Evolutionary conservation across 2,113 vertebrate species (phyloP), one percentile per base, ranked within the genome.

Genomic region (Hippocampus mohnikei): DNA sequence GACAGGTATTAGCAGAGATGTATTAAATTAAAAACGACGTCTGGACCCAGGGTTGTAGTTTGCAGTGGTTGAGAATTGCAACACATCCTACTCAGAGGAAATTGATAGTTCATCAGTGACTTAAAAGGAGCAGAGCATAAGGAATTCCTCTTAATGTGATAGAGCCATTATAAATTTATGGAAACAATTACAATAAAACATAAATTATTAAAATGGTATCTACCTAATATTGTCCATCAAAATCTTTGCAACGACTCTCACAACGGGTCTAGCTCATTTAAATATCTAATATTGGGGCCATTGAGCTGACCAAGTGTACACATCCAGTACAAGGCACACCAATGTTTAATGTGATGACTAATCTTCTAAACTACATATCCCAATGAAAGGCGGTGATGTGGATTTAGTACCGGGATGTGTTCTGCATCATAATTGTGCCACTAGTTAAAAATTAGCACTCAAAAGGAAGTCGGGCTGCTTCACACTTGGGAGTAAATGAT

Each of bases 401-500:
- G 53, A 15, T 64, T 37, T 8, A 42, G 10, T 37, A 58, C 2
- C 44, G 13, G 66, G 21, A n/a, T 67, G 62, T 74, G 62, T 61
- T 72, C 53, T 67, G n/a, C 29, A 58, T 78, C 65, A 80, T 59
- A 76, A 68, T 77, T 73, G 0, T 37, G 62, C 66, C 71, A 64
- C 72, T 58, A 66, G 82, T 81, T 85, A 76, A 81, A 75, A 79
- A 86, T 81, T 84, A 80, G 72, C 87, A 90, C 74, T 83, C 73
- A 80, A 87, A 87, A 84, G 70, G 77, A 85, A 87, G 74, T 61
- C 52, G 56, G 77, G 64, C 12, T 15, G 55, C 69, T 75, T 87
- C 75, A 78, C 84, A 81, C 77, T 76, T 72, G 18, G n/a, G 23
- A 61, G 40, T 18, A 60, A 80, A 74, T 37, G 69, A 76, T n/a